A percentile compares a stretch with the other conserved stretches of the same genome.
Evolutionary conservation across 64 coral and sea anemone genomes (phyloP).

Genomic region (Porites lutea): DNA sequence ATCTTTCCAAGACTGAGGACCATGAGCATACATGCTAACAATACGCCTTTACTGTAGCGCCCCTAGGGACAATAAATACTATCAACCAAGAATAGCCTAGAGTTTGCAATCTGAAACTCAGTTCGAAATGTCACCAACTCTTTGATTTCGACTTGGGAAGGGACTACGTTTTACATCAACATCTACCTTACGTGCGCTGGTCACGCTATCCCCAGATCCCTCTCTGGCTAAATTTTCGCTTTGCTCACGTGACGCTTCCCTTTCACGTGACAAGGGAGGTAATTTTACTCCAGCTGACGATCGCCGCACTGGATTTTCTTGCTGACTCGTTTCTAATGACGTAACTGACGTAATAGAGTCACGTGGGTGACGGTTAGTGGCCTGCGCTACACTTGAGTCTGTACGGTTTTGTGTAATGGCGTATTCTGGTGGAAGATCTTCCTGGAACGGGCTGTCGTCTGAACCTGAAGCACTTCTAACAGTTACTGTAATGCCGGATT

Average conservation of each 20-base stretch:
- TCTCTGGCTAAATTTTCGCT: not conserved
- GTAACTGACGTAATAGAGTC: conserved; percentile 14
- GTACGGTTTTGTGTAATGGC: not conserved
- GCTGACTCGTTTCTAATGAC: conserved; percentile 17
- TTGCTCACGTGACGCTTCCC: not conserved
- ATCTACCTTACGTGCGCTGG: conserved; percentile 80
- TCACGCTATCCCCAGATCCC: conserved; percentile 75
- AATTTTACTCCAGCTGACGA: not conserved
- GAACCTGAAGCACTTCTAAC: not conserved
- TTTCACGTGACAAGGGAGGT: not conserved
- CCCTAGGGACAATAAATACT: not conserved
- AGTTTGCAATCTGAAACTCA: not conserved
- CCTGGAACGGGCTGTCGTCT: too few species aligned
- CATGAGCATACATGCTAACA: not conserved
- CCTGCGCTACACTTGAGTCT: not conserved
- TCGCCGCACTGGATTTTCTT: not conserved
- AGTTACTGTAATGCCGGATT: not conserved
- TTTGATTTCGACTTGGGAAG: conserved; percentile 11
- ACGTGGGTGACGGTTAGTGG: not conserved
- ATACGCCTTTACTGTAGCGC: not conserved
- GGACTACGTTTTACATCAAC: conserved; percentile 79
- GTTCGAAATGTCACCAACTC: conserved; percentile 28
- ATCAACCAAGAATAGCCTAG: too few species aligned
- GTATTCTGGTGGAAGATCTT: not conserved
- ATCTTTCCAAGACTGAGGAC: not conserved